A percentile compares a stretch with the other conserved stretches of the same genome.
phyloP scores from a whole-genome alignment of 1,140 invertebrate genomes.

The Heliconius congener region DNA sequence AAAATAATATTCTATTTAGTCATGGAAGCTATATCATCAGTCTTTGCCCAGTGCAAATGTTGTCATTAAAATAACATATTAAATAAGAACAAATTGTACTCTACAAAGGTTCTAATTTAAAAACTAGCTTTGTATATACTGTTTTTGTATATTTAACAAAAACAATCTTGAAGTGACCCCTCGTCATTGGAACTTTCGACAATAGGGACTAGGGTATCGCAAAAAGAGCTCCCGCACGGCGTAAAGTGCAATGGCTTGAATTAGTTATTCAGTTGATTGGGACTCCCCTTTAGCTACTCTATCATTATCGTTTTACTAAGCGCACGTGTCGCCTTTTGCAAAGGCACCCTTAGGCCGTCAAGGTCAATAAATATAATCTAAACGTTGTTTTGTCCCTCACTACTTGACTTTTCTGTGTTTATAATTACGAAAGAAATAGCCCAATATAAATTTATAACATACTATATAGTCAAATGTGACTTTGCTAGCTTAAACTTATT shows the following conservation, averaged over 20 bases:
- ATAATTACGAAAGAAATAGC: neutral
- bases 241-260: conserved; percentile 73
- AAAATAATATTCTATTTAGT: neutral
- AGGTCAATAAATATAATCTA: conserved; percentile 70
- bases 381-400: conserved; percentile 52
- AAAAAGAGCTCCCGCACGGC: conserved; percentile 65
- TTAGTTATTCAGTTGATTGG: conserved; percentile 80
- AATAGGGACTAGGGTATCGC: conserved; percentile 58
- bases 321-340: conserved; percentile 67
- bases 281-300: conserved; percentile 73
- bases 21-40: neutral
- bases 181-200: conserved; percentile 33
- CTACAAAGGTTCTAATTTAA: neutral
- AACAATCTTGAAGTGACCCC: conserved; percentile 50
- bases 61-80: neutral
- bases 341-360: conserved; percentile 63
- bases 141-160: conserved; percentile 50
- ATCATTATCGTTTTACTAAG: conserved; percentile 74
- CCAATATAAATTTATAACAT: neutral
- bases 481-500: no score
- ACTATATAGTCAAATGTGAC: neutral
- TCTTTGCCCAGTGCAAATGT: neutral
- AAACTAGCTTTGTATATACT: neutral
- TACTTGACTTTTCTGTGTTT: conserved; percentile 37
- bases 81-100: neutral